Base-by-base conservation (phyloP, 2,113 vertebrate species). In the Cromileptes altivelis region DNA sequence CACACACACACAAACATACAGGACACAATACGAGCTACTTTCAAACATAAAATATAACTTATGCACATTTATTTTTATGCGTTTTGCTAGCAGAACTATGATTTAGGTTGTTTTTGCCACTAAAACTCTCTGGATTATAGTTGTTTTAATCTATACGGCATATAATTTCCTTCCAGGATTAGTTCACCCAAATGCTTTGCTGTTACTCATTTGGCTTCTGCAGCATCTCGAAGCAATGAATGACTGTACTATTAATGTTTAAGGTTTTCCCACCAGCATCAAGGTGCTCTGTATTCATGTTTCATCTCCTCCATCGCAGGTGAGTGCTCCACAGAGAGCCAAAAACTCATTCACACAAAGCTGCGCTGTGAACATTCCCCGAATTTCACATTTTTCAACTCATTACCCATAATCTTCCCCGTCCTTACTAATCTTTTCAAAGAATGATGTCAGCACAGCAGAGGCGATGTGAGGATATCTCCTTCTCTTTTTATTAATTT, bases 91-190 rank as follows among this genome's bases (percentile, higher is more conserved):
- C 93, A 93, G 10, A 92, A 91, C 88, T 85, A 15, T 93, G 94
- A 96, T 96, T 95, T 95, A 93, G 90, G 93, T 82, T 87, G 92
- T 95, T 95, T 95, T 91, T 94, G 90, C 91, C 93, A 70, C 85
- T 91, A 92, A 94, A 94, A 94, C 88, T 96, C 52, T 89, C 82
- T 91, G 86, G 92, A 91, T 95, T 86, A 88, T 42, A 87, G 74
- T 86, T 90, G 93, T 56, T 82, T 79, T 93, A 94, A 37, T 88
- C 89, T 87, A 90, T 93, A 75, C 21, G 77, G 91, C 93, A 89
- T 94, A 89, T 95, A 89, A 91, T 89, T 94, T 94, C 79, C 90
- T 89, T 73, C 88, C 74, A 14, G 89, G 84, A 91, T 93, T 93
- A 89, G 84, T 82, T 1, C 0, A 86, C 92, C 91, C 88, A 89